A percentile compares a stretch with the other conserved stretches of the same genome.
Conservation (phyloP, 2,113 vertebrate genomes). For the Gobius niger region DNA sequence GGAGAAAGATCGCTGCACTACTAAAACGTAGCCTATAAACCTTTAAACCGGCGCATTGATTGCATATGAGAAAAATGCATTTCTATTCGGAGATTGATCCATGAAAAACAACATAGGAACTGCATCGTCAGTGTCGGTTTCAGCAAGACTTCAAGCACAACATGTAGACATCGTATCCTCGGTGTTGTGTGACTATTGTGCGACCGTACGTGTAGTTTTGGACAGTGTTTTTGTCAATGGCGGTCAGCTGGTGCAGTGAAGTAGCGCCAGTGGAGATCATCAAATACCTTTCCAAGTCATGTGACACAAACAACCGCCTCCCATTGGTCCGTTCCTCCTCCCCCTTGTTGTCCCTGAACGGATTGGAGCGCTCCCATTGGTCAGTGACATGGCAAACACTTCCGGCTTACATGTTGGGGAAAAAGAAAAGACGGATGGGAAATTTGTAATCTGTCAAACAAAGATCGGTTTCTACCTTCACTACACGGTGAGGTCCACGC, state of each 20-base stretch:
- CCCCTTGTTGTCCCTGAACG: neutral
- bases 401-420: constrained; percentile 72
- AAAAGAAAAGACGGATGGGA: constrained; percentile 76
- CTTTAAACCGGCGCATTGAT: too few relatives aligned
- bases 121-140: too few relatives aligned
- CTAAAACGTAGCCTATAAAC: too few relatives aligned
- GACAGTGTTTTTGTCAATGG: neutral
- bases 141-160: neutral
- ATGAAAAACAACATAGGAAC: neutral
- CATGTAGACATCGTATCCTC: neutral
- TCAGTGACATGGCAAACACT: neutral
- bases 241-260: neutral
- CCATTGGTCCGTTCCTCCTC: neutral
- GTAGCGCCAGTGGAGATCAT: constrained; percentile 11
- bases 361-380: constrained; percentile 43
- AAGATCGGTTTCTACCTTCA: constrained; percentile 39
- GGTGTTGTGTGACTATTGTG: neutral
- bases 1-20: too few relatives aligned
- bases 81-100: neutral
- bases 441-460: constrained; percentile 62
- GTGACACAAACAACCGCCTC: constrained; percentile 23
- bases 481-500: constrained; percentile 53
- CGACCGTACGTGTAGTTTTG: neutral
- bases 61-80: neutral
- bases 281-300: constrained; percentile 1